phyloP scores from a whole-genome alignment of 30 jellyfish, hydroid and myxozoan genomes.

The Sanderia malayensis region DNA sequence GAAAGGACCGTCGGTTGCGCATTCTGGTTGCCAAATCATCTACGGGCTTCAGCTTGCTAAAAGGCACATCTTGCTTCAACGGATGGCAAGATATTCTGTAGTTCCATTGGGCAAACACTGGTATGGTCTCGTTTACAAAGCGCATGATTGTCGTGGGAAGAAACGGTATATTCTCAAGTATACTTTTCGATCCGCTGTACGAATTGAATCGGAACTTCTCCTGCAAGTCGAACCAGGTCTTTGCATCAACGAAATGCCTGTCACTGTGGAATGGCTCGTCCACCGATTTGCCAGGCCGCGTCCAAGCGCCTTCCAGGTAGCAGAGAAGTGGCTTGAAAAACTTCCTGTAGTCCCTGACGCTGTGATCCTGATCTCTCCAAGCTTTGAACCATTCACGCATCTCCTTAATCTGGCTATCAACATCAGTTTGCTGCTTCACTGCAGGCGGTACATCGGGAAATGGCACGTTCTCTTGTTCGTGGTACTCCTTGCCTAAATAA shows the following conservation, averaged over 20 bases:
- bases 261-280: conserved; percentile 94
- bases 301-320: conserved; percentile 97
- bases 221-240: conserved; percentile 82
- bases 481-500: conserved; percentile 29
- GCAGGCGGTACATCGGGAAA: conserved; percentile 90
- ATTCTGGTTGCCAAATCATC: conserved; percentile 84
- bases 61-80: conserved; percentile 66
- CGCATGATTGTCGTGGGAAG: conserved; percentile 92
- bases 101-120: conserved; percentile 95
- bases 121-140: conserved; percentile 57
- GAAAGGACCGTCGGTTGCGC: conserved; percentile 41
- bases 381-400: conserved; percentile 95
- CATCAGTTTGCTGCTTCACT: conserved; percentile 11
- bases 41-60: conserved; percentile 49
- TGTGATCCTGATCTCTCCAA: conserved; percentile 75
- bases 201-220: conserved; percentile 75
- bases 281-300: conserved; percentile 55
- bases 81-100: conserved; percentile 84
- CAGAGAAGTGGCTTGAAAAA: conserved; percentile 82
- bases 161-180: conserved; percentile 77
- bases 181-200: conserved; percentile 77
- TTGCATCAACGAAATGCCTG: conserved; percentile 85
- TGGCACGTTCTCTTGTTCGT: conserved; percentile 54
- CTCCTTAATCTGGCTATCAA: conserved; percentile 62
- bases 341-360: conserved; percentile 74